Percentiles rank a stretch among this genome's conserved stretches.
phyloP scores from a whole-genome alignment of 2,797 vertebrate species.

The Gobionotothen gibberifrons region DNA sequence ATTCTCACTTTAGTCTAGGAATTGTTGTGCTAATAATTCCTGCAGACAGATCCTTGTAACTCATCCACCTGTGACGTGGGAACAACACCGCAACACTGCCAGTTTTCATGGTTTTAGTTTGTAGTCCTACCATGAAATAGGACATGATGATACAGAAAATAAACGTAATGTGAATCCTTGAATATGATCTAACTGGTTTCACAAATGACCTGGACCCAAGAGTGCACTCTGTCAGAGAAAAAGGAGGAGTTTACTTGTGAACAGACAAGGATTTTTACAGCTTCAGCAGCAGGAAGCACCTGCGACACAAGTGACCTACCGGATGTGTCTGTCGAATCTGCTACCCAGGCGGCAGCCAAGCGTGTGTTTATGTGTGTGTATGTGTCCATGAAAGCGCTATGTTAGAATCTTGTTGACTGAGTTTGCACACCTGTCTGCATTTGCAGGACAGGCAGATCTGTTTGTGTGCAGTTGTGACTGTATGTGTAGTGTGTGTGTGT shows the following conservation, averaged over 20 bases:
- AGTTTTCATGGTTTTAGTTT: constrained; percentile 11
- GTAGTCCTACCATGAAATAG: constrained; percentile 9
- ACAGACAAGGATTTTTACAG: constrained; percentile 49
- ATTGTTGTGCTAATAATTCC: constrained; percentile 59
- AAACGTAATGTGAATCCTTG: constrained; percentile 11
- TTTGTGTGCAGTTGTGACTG: constrained; percentile 38
- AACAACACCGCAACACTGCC: constrained; percentile 13
- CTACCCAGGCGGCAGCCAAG: constrained; percentile 56
- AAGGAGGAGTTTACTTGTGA: constrained; percentile 36
- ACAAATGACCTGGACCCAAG: constrained; percentile 55
- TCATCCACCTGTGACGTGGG: constrained; percentile 32
- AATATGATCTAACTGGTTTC: constrained; percentile 46
- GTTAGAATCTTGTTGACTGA: constrained; percentile 58
- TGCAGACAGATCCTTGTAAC: constrained; percentile 42
- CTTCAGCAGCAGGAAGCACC: constrained; percentile 63
- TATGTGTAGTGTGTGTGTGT: background rate
- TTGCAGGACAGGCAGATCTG: constrained; percentile 55
- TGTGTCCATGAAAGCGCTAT: constrained; percentile 47
- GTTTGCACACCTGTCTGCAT: constrained; percentile 64
- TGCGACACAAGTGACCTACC: constrained; percentile 59
- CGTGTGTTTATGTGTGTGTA: constrained; percentile 17
- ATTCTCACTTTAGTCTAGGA: constrained; percentile 25
- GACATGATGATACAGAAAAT: constrained; percentile 39
- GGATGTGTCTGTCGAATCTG: constrained; percentile 71
- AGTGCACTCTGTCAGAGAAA: constrained; percentile 44